Evolutionary conservation across 2,888 invertebrate genomes (phyloP), one percentile per base, ranked within the genome.

Genomic region (Arrhopalites spinosus): DNA sequence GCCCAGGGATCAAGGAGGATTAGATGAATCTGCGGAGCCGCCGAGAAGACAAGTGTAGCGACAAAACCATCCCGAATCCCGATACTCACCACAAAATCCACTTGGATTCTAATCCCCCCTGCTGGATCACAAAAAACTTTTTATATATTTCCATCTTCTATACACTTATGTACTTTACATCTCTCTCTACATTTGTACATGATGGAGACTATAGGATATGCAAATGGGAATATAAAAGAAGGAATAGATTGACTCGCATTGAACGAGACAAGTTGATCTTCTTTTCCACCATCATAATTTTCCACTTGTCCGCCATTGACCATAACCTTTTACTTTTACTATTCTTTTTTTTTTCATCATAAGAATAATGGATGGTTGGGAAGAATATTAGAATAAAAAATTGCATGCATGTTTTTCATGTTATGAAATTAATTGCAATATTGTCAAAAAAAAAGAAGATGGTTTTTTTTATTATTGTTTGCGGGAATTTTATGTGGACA

Each of bases 21-120:
- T 82, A 81, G 78, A 79, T 80, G 81, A 83, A 83, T 82, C 83
- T 81, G 78, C 78, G 77, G 78, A 83, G 83, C 81, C 83, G 81
- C 81, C 83, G 78, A 79, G 77, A 81, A 81, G 81, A 82, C 81
- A 81, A 82, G 81, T 81, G 81, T 81, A 80, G 81, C 81, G 83
- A 80, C 80, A 81, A 81, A 81, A 80, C 76, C 79, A 79, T 80
- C 79, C 76, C 77, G 79, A 79, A 61, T 71, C 59, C 59, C 59
- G 36, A 71, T 71, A 59, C 59, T 71, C 61, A 59, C 59, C 30
- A 59, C 53, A 56, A 71, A 59, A 71, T 71, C 59, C 71, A 71
- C 59, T 71, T 43, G 59, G 30, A 25, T 8, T 5, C 30, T 30
- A 56, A 59, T 20, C 45, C 63, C 29, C 72, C 45, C 1, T 36